Evolutionary conservation across 1,140 invertebrate species (phyloP).

Genomic region (Akabosia matsudoensis): DNA sequence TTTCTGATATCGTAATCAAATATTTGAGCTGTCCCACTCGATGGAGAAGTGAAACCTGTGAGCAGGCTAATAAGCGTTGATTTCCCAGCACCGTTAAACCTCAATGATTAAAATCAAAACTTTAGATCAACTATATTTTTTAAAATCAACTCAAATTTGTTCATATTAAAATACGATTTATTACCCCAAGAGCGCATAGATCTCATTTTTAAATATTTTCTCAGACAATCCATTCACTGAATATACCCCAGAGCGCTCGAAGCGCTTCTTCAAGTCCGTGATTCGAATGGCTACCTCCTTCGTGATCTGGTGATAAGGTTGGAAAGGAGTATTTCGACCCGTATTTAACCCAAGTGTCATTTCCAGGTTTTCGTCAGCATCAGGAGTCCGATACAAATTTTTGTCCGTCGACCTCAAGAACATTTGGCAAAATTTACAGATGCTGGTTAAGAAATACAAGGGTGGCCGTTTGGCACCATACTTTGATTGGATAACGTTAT

Average conservation of each 20-base stretch:
- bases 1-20: constrained; percentile 66
- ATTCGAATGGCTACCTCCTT: constrained; percentile 24
- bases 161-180: background rate
- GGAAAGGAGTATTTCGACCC: too few species aligned
- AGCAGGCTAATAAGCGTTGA: constrained; percentile 53
- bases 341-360: too few species aligned
- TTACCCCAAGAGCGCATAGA: constrained; percentile 59
- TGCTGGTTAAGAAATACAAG: background rate
- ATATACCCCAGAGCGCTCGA: constrained; percentile 42
- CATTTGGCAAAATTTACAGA: background rate
- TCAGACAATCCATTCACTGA: constrained; percentile 58
- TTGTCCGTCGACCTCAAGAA: background rate
- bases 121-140: background rate
- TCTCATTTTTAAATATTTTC: constrained; percentile 59
- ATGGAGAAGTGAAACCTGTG: constrained; percentile 63
- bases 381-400: background rate
- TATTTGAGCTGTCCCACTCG: constrained; percentile 64
- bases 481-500: background rate
- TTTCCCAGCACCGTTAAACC: constrained; percentile 53
- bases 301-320: constrained; percentile 4
- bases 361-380: constrained; percentile 33
- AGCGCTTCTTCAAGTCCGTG: constrained; percentile 33
- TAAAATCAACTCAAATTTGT: background rate
- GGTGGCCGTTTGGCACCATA: background rate
- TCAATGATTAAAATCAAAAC: background rate